Base-by-base conservation (phyloP, 2,797 vertebrate genomes). In the Acanthis flammea region DNA sequence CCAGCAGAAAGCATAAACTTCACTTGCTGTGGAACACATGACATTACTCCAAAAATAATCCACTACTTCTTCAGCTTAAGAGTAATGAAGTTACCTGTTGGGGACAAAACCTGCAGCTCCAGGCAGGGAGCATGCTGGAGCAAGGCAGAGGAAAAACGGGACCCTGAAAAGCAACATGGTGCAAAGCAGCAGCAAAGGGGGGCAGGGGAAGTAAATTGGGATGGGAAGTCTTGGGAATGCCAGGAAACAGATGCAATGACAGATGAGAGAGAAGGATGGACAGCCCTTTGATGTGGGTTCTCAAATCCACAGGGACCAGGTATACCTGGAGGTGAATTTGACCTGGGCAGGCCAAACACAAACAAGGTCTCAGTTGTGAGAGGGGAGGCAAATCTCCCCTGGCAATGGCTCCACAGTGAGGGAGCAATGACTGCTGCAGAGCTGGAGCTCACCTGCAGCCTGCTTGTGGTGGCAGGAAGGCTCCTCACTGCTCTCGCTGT, bases 1-100 rank as follows among this genome's bases (percentile, higher is more conserved):
- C 48, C 57, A 74, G 45, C 57, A 82, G 21, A 89, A 92, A 90
- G 23, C 25, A 33, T 33, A 42, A 82, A 41, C 19, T 73, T 88
- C n/a, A 12, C 30, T 67, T 71, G 55, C 67, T 31, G 7, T 44
- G 50, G 27, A 76, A 79, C 31, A 71, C 18, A 27, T 39, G 16
- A 16, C 31, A 53, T 67, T 1, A 1, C 9, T 60, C 60, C 58
- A 84, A 84, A 94, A 92, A 30, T 10, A 89, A 53, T 18, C 54
- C 6, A 4, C 68, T 60, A 50, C 4, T 67, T 74, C 4, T 61
- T 71, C 51, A 75, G 39, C 30, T 83, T 81, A 65, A 91, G 74
- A 84, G 63, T 44, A 62, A 51, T 8, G 0, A 1, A 86, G 53
- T 44, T 80, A 88, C 65, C 30, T 57, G 31, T 28, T 67, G 30